phyloP scores from a whole-genome alignment of 2,797 vertebrate genomes.

The Mionectes olivaceus region DNA sequence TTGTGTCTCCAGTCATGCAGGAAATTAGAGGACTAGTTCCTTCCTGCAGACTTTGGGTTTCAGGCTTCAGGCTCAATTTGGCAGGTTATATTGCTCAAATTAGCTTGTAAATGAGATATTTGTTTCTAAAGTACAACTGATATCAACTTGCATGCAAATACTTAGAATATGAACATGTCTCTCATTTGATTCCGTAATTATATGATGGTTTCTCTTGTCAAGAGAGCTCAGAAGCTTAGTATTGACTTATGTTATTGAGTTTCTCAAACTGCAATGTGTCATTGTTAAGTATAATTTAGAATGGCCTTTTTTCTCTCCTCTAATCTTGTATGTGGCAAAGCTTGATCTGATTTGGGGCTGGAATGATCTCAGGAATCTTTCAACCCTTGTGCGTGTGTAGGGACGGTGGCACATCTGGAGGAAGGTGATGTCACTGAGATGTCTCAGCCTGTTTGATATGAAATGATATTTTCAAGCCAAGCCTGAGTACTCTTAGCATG shows the following conservation, averaged over 20 bases:
- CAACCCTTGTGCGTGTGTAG: background rate
- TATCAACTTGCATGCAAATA: background rate
- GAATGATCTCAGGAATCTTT: background rate
- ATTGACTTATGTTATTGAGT: background rate
- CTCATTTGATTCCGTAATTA: background rate
- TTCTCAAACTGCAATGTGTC: background rate
- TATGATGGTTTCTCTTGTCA: background rate
- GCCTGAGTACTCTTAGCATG: background rate
- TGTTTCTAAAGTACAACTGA: background rate
- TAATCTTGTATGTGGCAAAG: background rate
- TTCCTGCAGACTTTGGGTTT: background rate
- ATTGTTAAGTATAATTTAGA: background rate
- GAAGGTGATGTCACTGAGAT: background rate
- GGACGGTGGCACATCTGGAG: background rate
- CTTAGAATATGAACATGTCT: background rate
- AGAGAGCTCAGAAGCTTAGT: background rate
- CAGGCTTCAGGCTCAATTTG: conserved; percentile 37
- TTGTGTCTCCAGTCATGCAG: background rate
- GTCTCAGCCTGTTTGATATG: background rate
- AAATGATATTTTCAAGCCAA: background rate
- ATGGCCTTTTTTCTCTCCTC: background rate
- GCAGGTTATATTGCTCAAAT: background rate
- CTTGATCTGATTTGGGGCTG: background rate
- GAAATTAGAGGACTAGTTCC: conserved; percentile 25
- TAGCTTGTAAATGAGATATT: conserved; percentile 37